Evolutionary conservation across 2,888 invertebrate genomes (phyloP), one percentile per base, ranked within the genome.

Genomic region (Autographa gamma): DNA sequence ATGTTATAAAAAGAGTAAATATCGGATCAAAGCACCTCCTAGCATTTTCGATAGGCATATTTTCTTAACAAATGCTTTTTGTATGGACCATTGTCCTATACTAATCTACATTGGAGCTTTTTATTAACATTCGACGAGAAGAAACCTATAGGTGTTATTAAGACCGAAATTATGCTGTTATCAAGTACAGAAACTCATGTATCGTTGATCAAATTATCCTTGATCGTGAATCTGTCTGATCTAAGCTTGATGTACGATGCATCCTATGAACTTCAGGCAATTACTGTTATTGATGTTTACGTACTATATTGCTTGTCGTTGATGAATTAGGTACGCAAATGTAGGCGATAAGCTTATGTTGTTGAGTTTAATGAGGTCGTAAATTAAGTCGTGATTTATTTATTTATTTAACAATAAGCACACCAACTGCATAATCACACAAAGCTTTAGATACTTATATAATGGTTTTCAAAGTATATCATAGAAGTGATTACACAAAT

Each of bases 241-340:
- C 77, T 69, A 77, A 65, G 43, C 61, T 58, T 80, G 83, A 82
- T 82, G 54, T 67, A 82, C 69, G 80, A 77, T 71, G 71, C 70
- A 60, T 34, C 58, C 72, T 63, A 56, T 64, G 63, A 58, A 74
- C 74, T 73, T 56, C 52, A 65, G 69, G 60, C 67, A 77, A 83
- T 83, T 73, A 80, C n/a, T 52, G 69, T 41, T 71, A 71, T 63
- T 61, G 71, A 60, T 73, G 63, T 63, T 73, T 65, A 41, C 54
- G 70, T 66, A 34, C 13, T 56, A 13, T 16, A 75, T 70, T 41
- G 66, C 63, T 66, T 31, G 52, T 64, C 54, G 38, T 66, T 63
- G 73, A 77, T 60, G 43, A 74, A 75, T 63, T 52, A 48, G 16
- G 43, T 62, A 0, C 19, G 48, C 1, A 43, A 43, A 43, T 43